Base-by-base conservation (phyloP, 2,888 invertebrate species). In the Cremastinae sp. region DNA sequence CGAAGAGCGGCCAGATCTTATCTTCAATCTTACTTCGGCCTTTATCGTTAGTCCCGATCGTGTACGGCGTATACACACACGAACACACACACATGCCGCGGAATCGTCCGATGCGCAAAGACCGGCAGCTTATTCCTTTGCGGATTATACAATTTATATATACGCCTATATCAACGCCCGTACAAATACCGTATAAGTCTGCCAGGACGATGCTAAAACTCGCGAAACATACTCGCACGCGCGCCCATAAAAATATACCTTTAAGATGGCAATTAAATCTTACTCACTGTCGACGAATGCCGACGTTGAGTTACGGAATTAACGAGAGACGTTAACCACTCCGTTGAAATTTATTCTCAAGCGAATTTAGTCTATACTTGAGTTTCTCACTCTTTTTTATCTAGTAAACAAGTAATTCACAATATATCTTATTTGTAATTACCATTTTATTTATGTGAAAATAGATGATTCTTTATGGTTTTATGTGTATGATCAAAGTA, bases 181-280 rank as follows among this genome's bases (percentile, higher is more conserved):
- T 39, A 12, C 12, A 39, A 12, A 37, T 10, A 14, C 51, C 49
- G 22, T 64, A 47, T 64, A 28, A 28, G 28, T 28, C 28, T 5
- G 28, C 28, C 2, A 28, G 28, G 28, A 28, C 28, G 28, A 28
- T n/a, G 28, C 28, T n/a, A n/a, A n/a, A n/a, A n/a, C 28, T 28
- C 28, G 28, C 28, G 28, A 2, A 28, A 28, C 28, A 28, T 28
- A 28, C 28, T 28, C 28, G 28, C 28, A 28, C 28, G 28, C 28
- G 28, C 28, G 28, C 28, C 5, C 28, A 28, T 28, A 28, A 28
- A 28, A 28, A 28, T 28, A 5, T 28, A 5, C 28, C n/a, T n/a
- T 51, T 49, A 62, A 62, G 62, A 62, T 56, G 81, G 81, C 83
- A 86, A 86, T 86, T 86, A 86, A 86, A 85, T 84, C 81, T 80